phyloP scores from a whole-genome alignment of 2,888 invertebrate genomes.

The Chrysolina haemoptera region DNA sequence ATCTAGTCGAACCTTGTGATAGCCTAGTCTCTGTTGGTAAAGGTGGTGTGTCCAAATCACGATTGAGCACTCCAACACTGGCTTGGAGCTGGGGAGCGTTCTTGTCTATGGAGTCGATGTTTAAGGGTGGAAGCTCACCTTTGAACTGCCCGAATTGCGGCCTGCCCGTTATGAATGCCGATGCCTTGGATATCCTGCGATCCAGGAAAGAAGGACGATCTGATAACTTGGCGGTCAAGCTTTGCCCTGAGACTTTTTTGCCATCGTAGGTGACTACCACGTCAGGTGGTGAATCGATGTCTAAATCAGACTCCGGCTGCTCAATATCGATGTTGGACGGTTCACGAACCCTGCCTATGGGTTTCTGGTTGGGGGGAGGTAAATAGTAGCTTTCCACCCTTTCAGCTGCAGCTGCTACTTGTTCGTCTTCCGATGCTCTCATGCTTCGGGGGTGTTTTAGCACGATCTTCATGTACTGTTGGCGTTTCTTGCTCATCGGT shows the following conservation, averaged over 20 bases:
- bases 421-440: slow-evolving; percentile 66
- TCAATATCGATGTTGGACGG: slow-evolving; percentile 70
- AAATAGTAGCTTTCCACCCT: slow-evolving; percentile 81
- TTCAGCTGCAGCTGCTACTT: slow-evolving; percentile 80
- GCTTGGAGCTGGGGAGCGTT: slow-evolving; percentile 46
- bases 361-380: slow-evolving; percentile 74
- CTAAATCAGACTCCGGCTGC: slow-evolving; percentile 57
- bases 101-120: slow-evolving; percentile 66
- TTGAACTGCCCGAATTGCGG: slow-evolving; percentile 84
- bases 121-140: slow-evolving; percentile 80
- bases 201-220: slow-evolving; percentile 58
- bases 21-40: slow-evolving; percentile 47
- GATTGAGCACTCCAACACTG: slow-evolving; percentile 55
- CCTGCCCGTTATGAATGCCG: slow-evolving; percentile 75
- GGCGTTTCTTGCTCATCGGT: slow-evolving; percentile 63
- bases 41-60: slow-evolving; percentile 64
- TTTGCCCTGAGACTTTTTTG: slow-evolving; percentile 80
- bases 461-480: slow-evolving; percentile 51
- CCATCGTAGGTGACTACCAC: slow-evolving; percentile 84
- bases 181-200: slow-evolving; percentile 70
- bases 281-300: slow-evolving; percentile 67
- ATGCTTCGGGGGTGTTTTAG: slow-evolving; percentile 51
- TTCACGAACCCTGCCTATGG: slow-evolving; percentile 53
- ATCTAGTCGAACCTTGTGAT: slow-evolving; percentile 64
- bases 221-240: slow-evolving; percentile 70